phyloP scores from a whole-genome alignment of 2,888 invertebrate species.

The Trichacis sp. region DNA sequence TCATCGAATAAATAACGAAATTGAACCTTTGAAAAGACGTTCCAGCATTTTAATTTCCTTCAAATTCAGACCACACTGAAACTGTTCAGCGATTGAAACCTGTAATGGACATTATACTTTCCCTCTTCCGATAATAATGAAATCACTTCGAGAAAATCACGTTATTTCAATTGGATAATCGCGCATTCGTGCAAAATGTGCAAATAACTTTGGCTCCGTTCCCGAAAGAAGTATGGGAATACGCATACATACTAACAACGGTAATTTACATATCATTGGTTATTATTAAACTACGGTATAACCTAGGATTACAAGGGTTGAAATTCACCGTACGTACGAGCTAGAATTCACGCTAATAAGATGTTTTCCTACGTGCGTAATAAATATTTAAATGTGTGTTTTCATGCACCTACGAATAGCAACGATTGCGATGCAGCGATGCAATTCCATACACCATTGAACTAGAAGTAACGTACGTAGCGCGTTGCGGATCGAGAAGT shows the following conservation, averaged over 20 bases:
- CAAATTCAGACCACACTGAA: no score
- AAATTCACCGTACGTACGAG: not conserved
- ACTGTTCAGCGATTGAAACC: no score
- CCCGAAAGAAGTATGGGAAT: not conserved
- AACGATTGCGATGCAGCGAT: not conserved
- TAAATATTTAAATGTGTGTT: not conserved
- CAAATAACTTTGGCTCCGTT: no score
- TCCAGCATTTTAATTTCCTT: no score
- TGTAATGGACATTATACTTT: no score
- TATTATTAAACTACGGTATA: not conserved
- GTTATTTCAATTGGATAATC: no score
- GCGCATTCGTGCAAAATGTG: no score
- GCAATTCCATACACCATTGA: constrained; percentile 1
- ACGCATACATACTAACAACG: not conserved
- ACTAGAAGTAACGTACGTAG: not conserved
- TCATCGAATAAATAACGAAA: no score
- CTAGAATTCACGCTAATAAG: not conserved
- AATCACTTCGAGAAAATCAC: no score
- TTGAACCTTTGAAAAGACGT: no score
- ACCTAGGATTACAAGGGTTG: not conserved
- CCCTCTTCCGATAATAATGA: no score
- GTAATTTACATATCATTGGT: not conserved
- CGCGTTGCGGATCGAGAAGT: not conserved
- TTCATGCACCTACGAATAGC: not conserved
- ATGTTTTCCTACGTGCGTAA: not conserved